Base-by-base conservation (phyloP, 2,888 invertebrate genomes). In the Plemyria rubiginata region DNA sequence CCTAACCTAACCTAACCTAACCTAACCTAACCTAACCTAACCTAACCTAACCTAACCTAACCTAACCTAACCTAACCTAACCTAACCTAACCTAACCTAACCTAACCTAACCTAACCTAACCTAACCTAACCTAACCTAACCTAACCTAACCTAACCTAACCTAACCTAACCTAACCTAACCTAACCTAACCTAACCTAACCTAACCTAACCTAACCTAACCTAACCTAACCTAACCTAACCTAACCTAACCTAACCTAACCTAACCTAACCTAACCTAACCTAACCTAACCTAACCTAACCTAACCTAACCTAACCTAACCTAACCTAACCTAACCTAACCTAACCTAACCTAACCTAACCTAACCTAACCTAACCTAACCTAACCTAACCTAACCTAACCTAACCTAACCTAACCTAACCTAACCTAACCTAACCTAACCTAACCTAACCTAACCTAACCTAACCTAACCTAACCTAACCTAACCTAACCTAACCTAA, bases 401-500 rank as follows among this genome's bases (percentile, higher is more conserved):
- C 63, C 69, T 63, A 68, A 66, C 66, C 66, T 63, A 65, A 66
- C 66, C 66, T 66, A 67, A 67, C 66, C 70, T 67, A 70, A 70
- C 70, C 65, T 67, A 70, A 70, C 70, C 70, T 67, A n/a, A 70
- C n/a, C 70, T 67, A 70, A 70, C 70, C 67, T 67, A 70, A 70
- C 70, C 70, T 67, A 73, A 70, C 70, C 70, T 67, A 70, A 70
- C 70, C 70, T 66, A 70, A 70, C 70, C 70, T 67, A 70, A 70
- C 70, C 70, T 49, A 56, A 56, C 56, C 56, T 56, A 56, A 56
- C 56, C 56, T 55, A 55, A 55, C 55, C 55, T 55, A 55, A 55
- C 55, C 55, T 50, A 58, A 58, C 41, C 41, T 60, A 60, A 60
- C 60, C 60, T 60, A 66, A 60, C 60, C 54, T 67, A 65, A 54